These are phyloP conservation scores for Spatula clypeata DNA, from an alignment of 2,797 vertebrate species.

Conservation along the genomic window DNA sequence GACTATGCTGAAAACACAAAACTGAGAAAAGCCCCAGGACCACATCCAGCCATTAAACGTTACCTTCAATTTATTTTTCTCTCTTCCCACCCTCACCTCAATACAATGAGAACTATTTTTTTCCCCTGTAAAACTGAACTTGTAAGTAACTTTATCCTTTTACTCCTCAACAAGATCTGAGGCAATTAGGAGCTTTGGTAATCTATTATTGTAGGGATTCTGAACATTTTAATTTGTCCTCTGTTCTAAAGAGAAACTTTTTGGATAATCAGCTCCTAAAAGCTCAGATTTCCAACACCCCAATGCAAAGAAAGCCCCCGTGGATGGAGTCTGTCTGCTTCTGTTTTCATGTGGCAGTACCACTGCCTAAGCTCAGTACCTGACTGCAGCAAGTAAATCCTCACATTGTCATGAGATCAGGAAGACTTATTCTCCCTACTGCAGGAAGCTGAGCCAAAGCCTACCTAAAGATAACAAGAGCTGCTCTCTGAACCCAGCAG, in stretches of 20 bases:
- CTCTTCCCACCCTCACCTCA: neutral
- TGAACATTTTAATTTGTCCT: neutral
- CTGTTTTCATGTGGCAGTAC: neutral
- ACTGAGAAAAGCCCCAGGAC: neutral
- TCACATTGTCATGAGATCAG: neutral
- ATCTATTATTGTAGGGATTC: neutral
- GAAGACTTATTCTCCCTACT: neutral
- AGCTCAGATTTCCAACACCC: neutral
- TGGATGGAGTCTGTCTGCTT: neutral
- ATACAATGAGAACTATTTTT: neutral
- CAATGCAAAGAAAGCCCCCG: neutral
- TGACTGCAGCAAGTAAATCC: fast-evolving
- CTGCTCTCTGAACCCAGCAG: neutral
- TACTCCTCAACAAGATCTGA: neutral
- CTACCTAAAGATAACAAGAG: neutral
- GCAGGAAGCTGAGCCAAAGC: neutral
- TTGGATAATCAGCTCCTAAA: neutral
- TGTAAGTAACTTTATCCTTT: neutral
- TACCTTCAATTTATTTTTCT: neutral
- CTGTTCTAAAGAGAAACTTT: neutral
- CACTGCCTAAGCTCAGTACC: neutral
- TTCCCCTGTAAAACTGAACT: neutral
- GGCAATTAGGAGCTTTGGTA: neutral
- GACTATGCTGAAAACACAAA: neutral
- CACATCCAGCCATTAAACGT: neutral